These are phyloP conservation scores for Ophioninae sp. DNA, from an alignment of 2,888 invertebrate genomes.

Conservation along the genomic window DNA sequence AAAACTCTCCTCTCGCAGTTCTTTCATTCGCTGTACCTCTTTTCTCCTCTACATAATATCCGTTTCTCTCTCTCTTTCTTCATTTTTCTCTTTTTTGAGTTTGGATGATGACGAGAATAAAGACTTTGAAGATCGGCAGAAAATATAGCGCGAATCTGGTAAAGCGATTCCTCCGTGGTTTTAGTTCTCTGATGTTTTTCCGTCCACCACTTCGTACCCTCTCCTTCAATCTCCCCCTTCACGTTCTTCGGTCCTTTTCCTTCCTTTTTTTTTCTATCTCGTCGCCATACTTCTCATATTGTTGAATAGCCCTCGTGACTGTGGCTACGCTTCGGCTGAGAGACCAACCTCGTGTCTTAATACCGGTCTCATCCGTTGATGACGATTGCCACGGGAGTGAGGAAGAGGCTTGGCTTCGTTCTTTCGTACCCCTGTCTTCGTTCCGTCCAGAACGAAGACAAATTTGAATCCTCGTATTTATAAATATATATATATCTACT, in stretches of 20 bases:
- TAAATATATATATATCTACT: too few species aligned
- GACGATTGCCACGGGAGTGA: constrained; percentile 44
- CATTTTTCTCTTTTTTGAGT: constrained; percentile 7
- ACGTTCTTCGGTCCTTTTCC: constrained; percentile 19
- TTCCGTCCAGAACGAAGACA: constrained; percentile 45
- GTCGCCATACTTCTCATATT: constrained; percentile 39
- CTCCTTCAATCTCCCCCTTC: constrained; percentile 20
- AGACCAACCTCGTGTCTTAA: constrained; percentile 22
- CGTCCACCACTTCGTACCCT: constrained; percentile 11
- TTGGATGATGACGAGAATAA: constrained; percentile 35
- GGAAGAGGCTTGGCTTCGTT: constrained; percentile 1
- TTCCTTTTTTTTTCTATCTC: constrained; percentile 24
- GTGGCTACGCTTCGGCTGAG: constrained; percentile 21
- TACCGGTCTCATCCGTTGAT: constrained; percentile 42
- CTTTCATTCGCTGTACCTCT: constrained; percentile 17
- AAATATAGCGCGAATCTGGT: constrained; percentile 33
- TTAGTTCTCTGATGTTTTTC: constrained; percentile 53
- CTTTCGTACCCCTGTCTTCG: constrained; percentile 12
- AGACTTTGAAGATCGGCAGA: constrained; percentile 31
- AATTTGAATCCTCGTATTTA: too few species aligned
- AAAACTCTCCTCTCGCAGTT: constrained; percentile 18
- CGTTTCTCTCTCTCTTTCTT: constrained; percentile 17
- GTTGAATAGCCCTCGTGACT: constrained; percentile 46
- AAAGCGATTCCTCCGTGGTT: constrained; percentile 48
- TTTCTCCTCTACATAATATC: constrained; percentile 29